Evolutionary conservation across 2,888 invertebrate species (phyloP), one percentile per base, ranked within the genome.

Genomic region (Brachylomia viminalis): DNA sequence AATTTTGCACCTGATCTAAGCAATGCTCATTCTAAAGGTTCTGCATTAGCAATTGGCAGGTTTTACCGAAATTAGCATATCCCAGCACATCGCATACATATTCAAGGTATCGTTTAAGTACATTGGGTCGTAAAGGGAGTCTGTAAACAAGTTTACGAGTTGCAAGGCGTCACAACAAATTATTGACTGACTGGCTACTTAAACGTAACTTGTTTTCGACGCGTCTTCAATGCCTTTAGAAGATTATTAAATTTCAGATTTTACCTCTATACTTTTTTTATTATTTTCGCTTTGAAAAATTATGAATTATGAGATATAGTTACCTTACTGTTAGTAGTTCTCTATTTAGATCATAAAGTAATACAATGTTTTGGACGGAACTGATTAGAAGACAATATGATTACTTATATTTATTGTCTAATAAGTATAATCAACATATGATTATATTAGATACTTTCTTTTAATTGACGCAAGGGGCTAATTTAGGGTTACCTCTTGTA

Each of bases 71-170:
- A 81, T 81, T 78, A 54, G 62, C 81, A 82, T 70, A 67, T 27
- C 38, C 38, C 45, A 52, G 56, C 72, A 52, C 66, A 23, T 38
- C 20, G 56, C 62, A 69, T 66, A 58, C 54, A 66, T 75, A 79
- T 79, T 75, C 59, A 65, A 79, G n/a, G 27, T 52, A 42, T 54
- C 62, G 67, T 66, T 79, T 54, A 78, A 81, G 58, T 67, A 79
- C 66, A 75, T 64, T 82, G 67, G 78, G 33, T 68, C 52, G 38
- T 69, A 47, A 65, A 69, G 47, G 54, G 62, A 71, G 2, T 56
- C 13, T 33, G 75, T 75, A 83, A 83, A 77, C 77, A 73, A 56
- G 80, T 80, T 83, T 69, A 62, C 69, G 62, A 61, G 65, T 52
- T 58, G 66, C 69, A 42, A 66, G 27, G 42, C 76, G 80, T 71